Conservation (phyloP, 2,113 vertebrate species). For the Nymphicus hollandicus region DNA sequence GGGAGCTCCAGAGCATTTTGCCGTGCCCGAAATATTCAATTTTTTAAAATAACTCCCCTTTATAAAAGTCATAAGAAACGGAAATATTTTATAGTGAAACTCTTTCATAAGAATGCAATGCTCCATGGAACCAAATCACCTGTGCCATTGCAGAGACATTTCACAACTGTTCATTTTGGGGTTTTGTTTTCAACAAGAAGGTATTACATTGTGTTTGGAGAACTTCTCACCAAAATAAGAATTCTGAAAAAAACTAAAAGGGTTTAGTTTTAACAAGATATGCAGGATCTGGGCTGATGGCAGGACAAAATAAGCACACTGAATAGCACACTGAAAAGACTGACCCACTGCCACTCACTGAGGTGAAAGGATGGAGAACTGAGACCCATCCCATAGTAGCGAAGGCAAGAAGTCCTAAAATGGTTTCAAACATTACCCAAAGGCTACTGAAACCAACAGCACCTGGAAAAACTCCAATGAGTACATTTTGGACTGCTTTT, state of each 20-base stretch:
- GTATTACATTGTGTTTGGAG: not conserved
- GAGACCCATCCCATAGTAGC: not conserved
- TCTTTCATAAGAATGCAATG: not conserved
- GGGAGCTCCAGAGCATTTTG: not conserved
- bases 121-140: not conserved
- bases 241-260: not conserved
- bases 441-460: not conserved
- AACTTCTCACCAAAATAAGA: not conserved
- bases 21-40: not conserved
- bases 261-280: not conserved
- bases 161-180: not conserved
- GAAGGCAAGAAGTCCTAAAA: not conserved
- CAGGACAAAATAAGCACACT: not conserved
- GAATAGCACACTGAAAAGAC: not conserved
- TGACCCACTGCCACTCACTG: too few relatives aligned
- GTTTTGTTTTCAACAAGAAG: not conserved
- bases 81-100: not conserved
- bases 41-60: not conserved
- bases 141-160: not conserved
- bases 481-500: not conserved
- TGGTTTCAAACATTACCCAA: not conserved
- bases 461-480: accelerated
- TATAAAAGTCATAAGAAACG: not conserved
- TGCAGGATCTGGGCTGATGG: too few relatives aligned
- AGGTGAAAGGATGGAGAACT: not conserved